These are phyloP conservation scores for Rhynchotus rufescens DNA, from an alignment of 2,797 vertebrate species.

Conservation along the genomic window DNA sequence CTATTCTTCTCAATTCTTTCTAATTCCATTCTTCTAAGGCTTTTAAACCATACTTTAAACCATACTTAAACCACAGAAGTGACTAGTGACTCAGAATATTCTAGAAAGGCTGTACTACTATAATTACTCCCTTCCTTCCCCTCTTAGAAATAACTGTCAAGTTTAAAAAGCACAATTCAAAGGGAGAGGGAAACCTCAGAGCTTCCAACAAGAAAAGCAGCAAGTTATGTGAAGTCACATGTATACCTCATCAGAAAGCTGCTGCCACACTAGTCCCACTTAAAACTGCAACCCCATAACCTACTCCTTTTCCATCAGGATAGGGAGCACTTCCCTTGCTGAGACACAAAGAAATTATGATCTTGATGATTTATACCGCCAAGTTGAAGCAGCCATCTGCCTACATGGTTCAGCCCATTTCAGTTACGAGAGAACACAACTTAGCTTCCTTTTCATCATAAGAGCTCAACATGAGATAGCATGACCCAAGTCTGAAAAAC, in stretches of 20 bases:
- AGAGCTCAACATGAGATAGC: conserved; percentile 17
- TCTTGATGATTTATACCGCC: not conserved
- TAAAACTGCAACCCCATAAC: not conserved
- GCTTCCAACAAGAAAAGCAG: not conserved
- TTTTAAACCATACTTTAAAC: not conserved
- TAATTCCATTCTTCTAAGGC: not conserved
- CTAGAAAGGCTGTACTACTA: not conserved
- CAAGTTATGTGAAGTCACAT: not conserved
- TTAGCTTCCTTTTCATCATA: conserved; percentile 5
- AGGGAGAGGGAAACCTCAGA: not conserved
- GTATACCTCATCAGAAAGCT: not conserved
- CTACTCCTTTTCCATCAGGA: not conserved
- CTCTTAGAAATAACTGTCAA: not conserved
- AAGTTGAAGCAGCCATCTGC: conserved; percentile 55
- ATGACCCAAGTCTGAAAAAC: conserved; percentile 27
- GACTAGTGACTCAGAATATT: not conserved
- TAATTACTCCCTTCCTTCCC: not conserved
- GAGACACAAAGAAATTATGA: conserved; percentile 11
- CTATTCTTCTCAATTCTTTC: not conserved
- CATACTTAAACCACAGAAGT: not conserved
- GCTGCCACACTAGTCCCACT: not conserved
- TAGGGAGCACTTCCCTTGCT: not conserved
- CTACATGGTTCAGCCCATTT: conserved; percentile 32
- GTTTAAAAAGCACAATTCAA: not conserved
- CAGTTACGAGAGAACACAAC: not conserved